Conservation (phyloP, 2,113 vertebrate genomes). For the Brienomyrus brachyistius region DNA sequence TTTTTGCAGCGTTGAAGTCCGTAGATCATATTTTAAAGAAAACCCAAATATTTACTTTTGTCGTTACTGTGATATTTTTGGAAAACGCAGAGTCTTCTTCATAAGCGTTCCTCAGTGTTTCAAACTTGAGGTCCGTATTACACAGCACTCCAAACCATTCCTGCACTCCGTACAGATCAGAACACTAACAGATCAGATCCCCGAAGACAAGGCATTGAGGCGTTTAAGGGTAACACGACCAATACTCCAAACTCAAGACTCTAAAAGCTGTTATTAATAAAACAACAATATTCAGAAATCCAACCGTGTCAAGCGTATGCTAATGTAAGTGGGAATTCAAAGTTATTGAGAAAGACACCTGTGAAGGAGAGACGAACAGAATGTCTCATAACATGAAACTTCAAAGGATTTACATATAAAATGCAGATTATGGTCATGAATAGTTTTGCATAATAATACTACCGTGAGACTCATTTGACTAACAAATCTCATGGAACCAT, state of each 20-base stretch:
- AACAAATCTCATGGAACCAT: constrained; percentile 23
- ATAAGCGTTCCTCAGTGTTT: not conserved
- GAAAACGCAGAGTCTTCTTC: not conserved
- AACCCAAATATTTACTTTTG: not conserved
- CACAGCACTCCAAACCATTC: not conserved
- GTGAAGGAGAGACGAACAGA: constrained; percentile 18
- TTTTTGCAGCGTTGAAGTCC: not conserved
- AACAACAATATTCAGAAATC: not conserved
- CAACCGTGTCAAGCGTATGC: constrained; percentile 2
- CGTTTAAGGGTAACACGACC: not conserved
- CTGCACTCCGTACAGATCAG: not conserved
- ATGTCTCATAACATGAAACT: constrained; percentile 20
- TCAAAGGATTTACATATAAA: constrained; percentile 29
- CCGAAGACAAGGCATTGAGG: not conserved
- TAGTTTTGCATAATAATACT: constrained; percentile 26
- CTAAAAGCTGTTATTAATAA: not conserved
- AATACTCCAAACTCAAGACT: not conserved
- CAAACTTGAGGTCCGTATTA: not conserved
- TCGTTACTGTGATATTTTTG: not conserved
- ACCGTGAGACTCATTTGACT: constrained; percentile 22
- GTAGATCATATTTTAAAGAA: not conserved
- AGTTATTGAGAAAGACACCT: constrained; percentile 24
- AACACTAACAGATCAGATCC: not conserved
- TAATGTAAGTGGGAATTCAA: constrained; percentile 9
- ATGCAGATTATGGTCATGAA: constrained; percentile 24